phyloP scores from a whole-genome alignment of 1,140 invertebrate species.

The Bombus vancouverensis region DNA sequence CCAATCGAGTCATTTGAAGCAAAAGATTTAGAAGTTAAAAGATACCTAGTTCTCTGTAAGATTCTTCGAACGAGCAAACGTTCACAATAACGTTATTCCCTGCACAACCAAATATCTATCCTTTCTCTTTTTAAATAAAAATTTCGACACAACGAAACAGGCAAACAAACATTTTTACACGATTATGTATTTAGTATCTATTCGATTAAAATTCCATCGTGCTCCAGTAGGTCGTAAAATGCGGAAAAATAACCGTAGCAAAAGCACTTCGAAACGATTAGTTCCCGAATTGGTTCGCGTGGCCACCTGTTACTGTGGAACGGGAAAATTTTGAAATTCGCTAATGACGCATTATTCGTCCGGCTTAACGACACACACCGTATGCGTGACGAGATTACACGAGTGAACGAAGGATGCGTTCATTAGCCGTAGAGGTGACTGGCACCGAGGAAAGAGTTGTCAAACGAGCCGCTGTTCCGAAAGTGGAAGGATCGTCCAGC shows the following conservation, averaged over 20 bases:
- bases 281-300: neutral
- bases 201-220: neutral
- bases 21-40: neutral
- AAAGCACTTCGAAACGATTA: neutral
- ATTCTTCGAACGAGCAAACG: neutral
- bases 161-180: no score
- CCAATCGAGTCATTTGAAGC: neutral
- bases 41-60: neutral
- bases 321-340: constrained; percentile 50
- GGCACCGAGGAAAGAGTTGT: constrained; percentile 60
- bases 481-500: constrained; percentile 53
- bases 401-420: constrained; percentile 53
- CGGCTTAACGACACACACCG: constrained; percentile 47
- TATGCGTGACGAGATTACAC: constrained; percentile 42
- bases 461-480: constrained; percentile 56
- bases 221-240: neutral
- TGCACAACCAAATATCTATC: no score
- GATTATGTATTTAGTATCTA: no score
- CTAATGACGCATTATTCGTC: neutral
- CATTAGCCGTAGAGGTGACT: constrained; percentile 56
- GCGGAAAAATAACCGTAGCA: neutral
- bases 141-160: no score
- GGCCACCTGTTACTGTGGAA: neutral
- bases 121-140: no score
- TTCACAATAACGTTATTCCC: neutral